Conservation (phyloP, 1,140 invertebrate genomes). For the Galendromus occidentalis region DNA sequence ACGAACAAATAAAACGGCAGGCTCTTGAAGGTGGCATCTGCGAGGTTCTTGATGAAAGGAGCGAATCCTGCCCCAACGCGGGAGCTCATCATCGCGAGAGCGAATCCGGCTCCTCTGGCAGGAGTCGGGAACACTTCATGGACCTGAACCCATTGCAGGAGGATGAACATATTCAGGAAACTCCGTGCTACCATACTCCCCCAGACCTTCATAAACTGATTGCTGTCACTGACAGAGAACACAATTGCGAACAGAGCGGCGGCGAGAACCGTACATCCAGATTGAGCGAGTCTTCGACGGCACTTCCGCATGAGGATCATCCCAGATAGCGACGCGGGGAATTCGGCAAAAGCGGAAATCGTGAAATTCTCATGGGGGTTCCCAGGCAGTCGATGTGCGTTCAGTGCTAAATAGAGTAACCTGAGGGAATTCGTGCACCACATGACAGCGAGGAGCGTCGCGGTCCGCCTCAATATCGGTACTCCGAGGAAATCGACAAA, state of each 20-base stretch:
- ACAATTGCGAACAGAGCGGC: not conserved
- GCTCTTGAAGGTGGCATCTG: not conserved
- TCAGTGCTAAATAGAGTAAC: not conserved
- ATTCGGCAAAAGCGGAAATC: not conserved
- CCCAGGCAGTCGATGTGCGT: not conserved
- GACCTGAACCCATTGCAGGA: not conserved
- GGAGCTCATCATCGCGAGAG: not conserved
- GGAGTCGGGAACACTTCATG: not conserved
- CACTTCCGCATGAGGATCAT: not conserved
- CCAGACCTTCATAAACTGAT: not conserved
- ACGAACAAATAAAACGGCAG: not conserved
- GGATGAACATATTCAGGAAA: not conserved
- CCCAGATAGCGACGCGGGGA: not conserved
- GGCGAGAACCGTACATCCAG: not conserved
- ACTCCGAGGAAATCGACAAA: not conserved
- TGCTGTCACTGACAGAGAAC: not conserved
- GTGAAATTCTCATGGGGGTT: not conserved
- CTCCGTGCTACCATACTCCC: not conserved
- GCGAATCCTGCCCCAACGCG: not conserved
- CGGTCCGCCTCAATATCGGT: not conserved
- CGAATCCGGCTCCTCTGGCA: not conserved
- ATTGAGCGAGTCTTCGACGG: not conserved
- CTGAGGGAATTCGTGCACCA: not conserved
- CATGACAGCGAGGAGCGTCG: not conserved
- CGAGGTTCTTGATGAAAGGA: not conserved